Conservation (phyloP, 2,888 invertebrate species). For the Oithona nana region DNA sequence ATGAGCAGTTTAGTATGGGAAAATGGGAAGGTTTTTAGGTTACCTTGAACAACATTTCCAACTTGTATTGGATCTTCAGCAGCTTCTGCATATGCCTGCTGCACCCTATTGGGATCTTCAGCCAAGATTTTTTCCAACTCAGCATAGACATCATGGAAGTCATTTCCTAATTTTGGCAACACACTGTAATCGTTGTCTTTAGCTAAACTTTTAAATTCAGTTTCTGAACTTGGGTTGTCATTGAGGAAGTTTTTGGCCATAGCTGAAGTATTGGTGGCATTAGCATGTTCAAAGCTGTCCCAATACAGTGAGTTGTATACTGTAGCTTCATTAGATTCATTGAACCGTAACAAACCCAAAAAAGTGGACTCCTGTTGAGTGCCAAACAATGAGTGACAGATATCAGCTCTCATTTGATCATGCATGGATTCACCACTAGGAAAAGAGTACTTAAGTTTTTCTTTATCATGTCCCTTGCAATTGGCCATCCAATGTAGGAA, state of each 20-base stretch:
- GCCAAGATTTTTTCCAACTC: slow-evolving; percentile 4
- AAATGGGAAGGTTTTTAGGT: not conserved
- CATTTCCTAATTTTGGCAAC: slow-evolving; percentile 4
- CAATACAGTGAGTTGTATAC: slow-evolving; percentile 46
- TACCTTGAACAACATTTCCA: not conserved
- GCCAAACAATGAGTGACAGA: slow-evolving; percentile 49
- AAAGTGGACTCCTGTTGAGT: slow-evolving; percentile 44
- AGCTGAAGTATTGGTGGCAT: slow-evolving; percentile 32
- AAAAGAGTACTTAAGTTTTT: slow-evolving; percentile 28
- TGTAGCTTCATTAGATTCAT: slow-evolving; percentile 47
- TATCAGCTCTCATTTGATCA: slow-evolving; percentile 35
- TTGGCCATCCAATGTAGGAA: slow-evolving; percentile 58
- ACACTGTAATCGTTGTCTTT: slow-evolving; percentile 7
- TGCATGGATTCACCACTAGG: slow-evolving; percentile 29
- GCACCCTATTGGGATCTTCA: not conserved
- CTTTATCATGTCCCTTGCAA: slow-evolving; percentile 34
- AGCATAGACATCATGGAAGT: slow-evolving; percentile 7
- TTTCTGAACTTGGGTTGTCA: slow-evolving; percentile 25
- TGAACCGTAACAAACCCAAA: slow-evolving; percentile 43
- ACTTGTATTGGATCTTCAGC: not conserved
- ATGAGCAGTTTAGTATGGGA: not conserved
- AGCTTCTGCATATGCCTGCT: not conserved
- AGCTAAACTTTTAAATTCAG: not conserved
- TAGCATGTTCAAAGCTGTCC: slow-evolving; percentile 22
- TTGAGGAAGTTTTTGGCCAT: slow-evolving; percentile 31